phyloP scores from a whole-genome alignment of 2,113 vertebrate species.

The Phalacrocorax brasilianus region DNA sequence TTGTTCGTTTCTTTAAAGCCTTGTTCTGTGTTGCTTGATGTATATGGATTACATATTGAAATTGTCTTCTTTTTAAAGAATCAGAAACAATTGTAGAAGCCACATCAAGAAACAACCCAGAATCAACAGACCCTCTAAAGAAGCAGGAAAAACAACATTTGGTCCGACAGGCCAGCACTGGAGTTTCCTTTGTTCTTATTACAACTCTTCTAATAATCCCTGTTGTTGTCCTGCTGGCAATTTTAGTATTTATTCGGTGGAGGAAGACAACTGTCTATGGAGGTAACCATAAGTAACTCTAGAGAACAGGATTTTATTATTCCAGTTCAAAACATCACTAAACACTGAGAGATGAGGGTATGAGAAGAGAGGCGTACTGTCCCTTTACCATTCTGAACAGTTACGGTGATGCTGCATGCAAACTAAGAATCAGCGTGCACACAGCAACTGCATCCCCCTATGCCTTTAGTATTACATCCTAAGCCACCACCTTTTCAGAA shows the following conservation, averaged over 20 bases:
- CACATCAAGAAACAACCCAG: conserved; percentile 76
- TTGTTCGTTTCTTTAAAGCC: neutral
- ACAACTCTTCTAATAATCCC: conserved; percentile 89
- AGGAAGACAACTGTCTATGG: conserved; percentile 84
- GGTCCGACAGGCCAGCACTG: conserved; percentile 58
- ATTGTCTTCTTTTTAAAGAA: conserved; percentile 79
- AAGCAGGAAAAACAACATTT: conserved; percentile 73
- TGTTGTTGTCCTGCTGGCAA: conserved; percentile 80
- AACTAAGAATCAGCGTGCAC: neutral
- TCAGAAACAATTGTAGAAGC: conserved; percentile 81
- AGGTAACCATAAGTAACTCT: conserved; percentile 65
- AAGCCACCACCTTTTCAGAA: neutral
- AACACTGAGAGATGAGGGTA: neutral
- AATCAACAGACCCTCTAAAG: conserved; percentile 68
- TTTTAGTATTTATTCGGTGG: conserved; percentile 87
- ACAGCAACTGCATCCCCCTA: neutral
- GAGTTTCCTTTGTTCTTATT: conserved; percentile 83
- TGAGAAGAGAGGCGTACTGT: neutral
- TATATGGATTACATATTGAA: neutral
- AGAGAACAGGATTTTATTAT: neutral
- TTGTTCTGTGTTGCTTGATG: neutral
- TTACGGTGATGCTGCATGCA: neutral
- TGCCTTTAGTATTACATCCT: neutral
- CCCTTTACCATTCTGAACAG: neutral
- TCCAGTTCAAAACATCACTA: neutral